phyloP scores from a whole-genome alignment of 2,797 vertebrate genomes.

The Manis crassicaudata region DNA sequence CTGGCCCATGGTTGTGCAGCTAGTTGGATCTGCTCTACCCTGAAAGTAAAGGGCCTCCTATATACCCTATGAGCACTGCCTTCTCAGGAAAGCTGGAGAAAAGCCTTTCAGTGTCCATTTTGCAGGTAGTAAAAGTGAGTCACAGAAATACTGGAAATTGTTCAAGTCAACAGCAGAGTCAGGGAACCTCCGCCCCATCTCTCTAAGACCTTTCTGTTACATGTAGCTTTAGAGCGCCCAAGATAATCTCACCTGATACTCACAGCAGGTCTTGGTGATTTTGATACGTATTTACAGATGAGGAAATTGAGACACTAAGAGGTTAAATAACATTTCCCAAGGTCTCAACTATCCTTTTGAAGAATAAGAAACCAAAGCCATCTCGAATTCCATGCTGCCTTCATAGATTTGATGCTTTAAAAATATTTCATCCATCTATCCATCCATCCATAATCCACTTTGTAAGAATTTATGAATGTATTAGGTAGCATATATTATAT shows the following conservation, averaged over 20 bases:
- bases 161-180: not conserved
- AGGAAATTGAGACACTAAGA: not conserved
- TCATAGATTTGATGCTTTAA: constrained; percentile 14
- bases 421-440: not conserved
- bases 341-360: not conserved
- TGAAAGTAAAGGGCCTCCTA: not conserved
- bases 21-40: not conserved
- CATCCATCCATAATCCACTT: not conserved
- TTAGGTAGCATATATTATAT: not conserved
- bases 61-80: not conserved
- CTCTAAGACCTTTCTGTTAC: not conserved
- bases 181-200: not conserved
- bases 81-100: not conserved
- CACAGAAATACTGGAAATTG: not conserved
- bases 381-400: not conserved
- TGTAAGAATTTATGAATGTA: not conserved
- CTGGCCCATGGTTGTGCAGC: not conserved
- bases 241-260: not conserved
- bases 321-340: constrained; percentile 42
- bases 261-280: not conserved
- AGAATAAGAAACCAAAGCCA: not conserved
- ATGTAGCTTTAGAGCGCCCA: not conserved
- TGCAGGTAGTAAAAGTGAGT: constrained; percentile 1
- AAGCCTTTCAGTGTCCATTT: not conserved
- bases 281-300: not conserved